phyloP scores from a whole-genome alignment of 92 coral and sea anemone genomes.

The Ricordea florida region DNA sequence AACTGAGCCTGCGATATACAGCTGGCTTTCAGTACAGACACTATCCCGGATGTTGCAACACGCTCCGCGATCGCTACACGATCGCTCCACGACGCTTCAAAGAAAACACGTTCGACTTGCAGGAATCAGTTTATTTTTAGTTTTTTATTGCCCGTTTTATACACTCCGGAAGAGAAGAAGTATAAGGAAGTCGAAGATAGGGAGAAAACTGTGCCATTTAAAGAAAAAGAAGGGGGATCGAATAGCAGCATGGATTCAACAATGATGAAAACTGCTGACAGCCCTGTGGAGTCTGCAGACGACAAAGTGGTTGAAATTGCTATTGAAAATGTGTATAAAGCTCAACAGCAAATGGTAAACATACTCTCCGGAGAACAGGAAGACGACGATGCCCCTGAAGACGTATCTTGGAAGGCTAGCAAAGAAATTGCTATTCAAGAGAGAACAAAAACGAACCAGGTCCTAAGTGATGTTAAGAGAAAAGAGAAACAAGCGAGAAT shows the following conservation, averaged over 20 bases:
- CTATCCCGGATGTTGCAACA: constrained; percentile 22
- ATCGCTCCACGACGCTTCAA: neutral
- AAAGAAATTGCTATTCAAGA: constrained; percentile 66
- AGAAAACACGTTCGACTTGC: too few species aligned
- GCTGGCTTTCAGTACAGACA: constrained; percentile 21
- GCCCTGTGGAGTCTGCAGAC: neutral
- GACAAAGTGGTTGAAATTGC: neutral
- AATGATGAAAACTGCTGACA: too few species aligned
- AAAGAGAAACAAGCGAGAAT: constrained; percentile 76
- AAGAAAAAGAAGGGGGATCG: too few species aligned
- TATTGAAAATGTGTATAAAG: neutral
- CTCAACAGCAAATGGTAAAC: neutral
- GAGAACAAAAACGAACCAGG: constrained; percentile 63
- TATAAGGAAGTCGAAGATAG: neutral
- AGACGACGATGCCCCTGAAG: constrained; percentile 79
- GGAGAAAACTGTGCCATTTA: neutral
- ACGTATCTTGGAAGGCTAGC: constrained; percentile 77
- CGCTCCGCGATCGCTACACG: neutral
- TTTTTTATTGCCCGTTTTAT: too few species aligned
- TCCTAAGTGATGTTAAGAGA: constrained; percentile 40
- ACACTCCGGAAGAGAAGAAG: neutral
- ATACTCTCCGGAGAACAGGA: constrained; percentile 5
- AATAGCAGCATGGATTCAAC: too few species aligned
- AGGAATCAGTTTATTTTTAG: too few species aligned
- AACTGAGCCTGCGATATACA: constrained; percentile 31